Conservation (phyloP, 2,797 vertebrate species). For the Coccyzus lansbergi region DNA sequence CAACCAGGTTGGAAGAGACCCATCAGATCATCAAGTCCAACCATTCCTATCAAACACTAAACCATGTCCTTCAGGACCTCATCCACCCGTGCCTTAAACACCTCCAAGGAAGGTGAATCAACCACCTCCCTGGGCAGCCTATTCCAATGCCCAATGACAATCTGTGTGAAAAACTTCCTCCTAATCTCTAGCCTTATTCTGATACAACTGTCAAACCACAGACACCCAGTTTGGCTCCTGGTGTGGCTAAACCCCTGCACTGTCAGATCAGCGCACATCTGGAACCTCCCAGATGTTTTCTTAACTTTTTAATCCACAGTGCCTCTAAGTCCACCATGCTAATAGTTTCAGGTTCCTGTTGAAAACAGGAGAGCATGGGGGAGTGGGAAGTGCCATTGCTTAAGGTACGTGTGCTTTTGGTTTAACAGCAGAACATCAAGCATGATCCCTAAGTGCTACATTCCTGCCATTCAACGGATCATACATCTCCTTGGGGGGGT, state of each 20-base stretch:
- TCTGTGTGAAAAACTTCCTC: too few relatives aligned
- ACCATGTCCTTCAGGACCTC: too few relatives aligned
- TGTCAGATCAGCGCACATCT: fast-evolving
- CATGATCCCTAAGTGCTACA: not conserved
- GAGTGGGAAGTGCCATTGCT: not conserved
- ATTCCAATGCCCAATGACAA: too few relatives aligned
- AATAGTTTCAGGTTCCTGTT: not conserved
- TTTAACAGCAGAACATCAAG: not conserved
- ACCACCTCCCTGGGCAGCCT: too few relatives aligned
- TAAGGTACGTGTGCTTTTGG: not conserved
- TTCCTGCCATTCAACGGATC: not conserved
- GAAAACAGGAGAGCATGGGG: not conserved
- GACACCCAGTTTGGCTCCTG: not conserved
- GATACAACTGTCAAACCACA: not conserved
- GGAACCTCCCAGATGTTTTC: not conserved
- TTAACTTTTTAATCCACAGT: not conserved
- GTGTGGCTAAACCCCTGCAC: fast-evolving
- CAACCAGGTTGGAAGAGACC: too few relatives aligned
- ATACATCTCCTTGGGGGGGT: not conserved
- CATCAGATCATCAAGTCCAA: too few relatives aligned
- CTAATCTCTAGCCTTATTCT: too few relatives aligned
- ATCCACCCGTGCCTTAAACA: too few relatives aligned
- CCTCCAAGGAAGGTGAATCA: too few relatives aligned
- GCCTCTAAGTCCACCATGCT: not conserved
- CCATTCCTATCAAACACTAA: too few relatives aligned